phyloP scores from a whole-genome alignment of 1,140 invertebrate species.

The Eulimnadia texana region DNA sequence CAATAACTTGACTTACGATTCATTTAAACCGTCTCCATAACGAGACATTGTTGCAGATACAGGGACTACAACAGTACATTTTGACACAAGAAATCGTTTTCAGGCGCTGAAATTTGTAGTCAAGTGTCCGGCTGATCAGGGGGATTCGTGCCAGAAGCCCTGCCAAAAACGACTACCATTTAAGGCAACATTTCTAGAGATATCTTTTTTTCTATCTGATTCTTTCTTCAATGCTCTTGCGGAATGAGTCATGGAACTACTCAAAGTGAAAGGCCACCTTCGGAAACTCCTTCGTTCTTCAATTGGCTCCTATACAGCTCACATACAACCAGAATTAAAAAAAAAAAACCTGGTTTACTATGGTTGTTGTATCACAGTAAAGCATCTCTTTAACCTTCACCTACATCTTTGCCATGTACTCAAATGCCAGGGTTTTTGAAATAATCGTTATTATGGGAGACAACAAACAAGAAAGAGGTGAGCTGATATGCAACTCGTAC shows the following conservation, averaged over 20 bases:
- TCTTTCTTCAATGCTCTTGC: no score
- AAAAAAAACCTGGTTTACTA: no score
- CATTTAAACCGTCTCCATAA: no score
- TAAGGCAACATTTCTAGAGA: background rate
- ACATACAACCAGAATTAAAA: no score
- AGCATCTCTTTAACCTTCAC: background rate
- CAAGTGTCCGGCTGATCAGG: background rate
- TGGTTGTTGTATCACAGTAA: no score
- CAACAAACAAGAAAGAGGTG: no score
- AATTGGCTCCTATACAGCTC: no score
- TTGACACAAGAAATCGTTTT: no score
- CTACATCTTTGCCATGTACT: background rate
- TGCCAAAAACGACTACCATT: background rate
- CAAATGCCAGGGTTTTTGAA: no score
- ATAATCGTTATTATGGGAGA: no score
- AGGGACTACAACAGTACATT: no score
- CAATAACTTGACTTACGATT: background rate
- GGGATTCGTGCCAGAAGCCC: background rate
- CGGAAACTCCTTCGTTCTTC: background rate
- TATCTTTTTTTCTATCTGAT: background rate
- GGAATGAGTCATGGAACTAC: background rate
- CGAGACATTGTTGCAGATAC: no score
- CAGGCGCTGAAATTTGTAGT: background rate
- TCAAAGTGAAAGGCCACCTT: background rate
- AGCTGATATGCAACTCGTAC: background rate